Base-by-base conservation (phyloP, 2,888 invertebrate species). In the Napeogenes inachia region DNA sequence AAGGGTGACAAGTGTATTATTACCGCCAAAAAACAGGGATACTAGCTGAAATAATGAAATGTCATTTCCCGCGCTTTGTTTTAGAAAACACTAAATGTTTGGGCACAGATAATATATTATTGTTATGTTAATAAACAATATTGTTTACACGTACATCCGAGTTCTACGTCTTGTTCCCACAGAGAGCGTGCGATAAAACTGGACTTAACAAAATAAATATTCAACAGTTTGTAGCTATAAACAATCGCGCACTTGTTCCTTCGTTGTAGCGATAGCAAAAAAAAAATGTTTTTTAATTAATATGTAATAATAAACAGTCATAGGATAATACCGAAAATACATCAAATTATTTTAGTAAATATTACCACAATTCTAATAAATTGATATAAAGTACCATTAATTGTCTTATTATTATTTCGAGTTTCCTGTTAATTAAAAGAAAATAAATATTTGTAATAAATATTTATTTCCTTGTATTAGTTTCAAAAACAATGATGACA, bases 201-300 rank as follows among this genome's bases (percentile, higher is more conserved):
- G 76, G 76, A 79, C 82, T 75, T 84, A 87, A 85, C 82, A 88
- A 89, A 89, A 89, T 89, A 89, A 89, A 89, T 89, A 88, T 89
- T 84, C 84, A 86, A 82, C 85, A 82, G 81, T 81, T 82, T 81
- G 80, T 82, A 72, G 79, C 77, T 82, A 79, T 87, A 88, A 88
- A 87, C 86, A 88, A 85, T 80, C 71, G 75, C 75, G 75, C 81
- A 78, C 79, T 85, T 85, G 84, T 80, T 82, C 77, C 81, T 79
- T 72, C 57, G 59, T 45, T 4, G 57, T 64, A 64, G 54, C 38
- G 67, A 55, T 57, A 61, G 64, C 46, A 67, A 47, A 63, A 50
- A 35, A 60, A 66, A 13, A 59, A 57, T 57, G 45, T 45, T 57
- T 21, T 21, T 21, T 21, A 53, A 3, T 42, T 10, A 10, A 10